phyloP scores from a whole-genome alignment of 2,888 invertebrate genomes.

The Disparrhopalites patrizii region DNA sequence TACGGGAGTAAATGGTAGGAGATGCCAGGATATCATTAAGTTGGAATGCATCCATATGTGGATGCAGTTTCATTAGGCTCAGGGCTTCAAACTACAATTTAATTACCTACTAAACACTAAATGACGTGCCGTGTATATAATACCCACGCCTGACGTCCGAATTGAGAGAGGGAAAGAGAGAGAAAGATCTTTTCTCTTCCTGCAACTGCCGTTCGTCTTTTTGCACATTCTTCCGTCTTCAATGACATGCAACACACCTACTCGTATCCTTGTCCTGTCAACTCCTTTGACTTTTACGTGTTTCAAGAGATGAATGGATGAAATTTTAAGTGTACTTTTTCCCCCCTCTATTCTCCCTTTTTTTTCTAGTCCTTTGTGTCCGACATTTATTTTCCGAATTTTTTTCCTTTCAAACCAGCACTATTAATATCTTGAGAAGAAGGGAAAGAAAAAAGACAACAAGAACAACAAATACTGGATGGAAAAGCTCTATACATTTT shows the following conservation, averaged over 20 bases:
- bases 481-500: too few relatives aligned
- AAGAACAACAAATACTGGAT: too few relatives aligned
- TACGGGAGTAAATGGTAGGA: not conserved
- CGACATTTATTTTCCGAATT: not conserved
- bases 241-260: slow-evolving; percentile 4
- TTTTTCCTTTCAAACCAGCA: not conserved
- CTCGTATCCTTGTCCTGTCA: slow-evolving; percentile 3
- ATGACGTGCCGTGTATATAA: slow-evolving; percentile 7
- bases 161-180: too few relatives aligned
- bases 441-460: too few relatives aligned
- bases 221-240: not conserved
- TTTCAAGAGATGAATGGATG: slow-evolving; percentile 4
- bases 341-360: too few relatives aligned
- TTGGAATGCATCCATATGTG: slow-evolving; percentile 18
- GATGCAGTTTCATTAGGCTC: slow-evolving; percentile 14
- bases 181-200: too few relatives aligned
- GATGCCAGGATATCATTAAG: slow-evolving; percentile 11
- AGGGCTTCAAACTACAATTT: slow-evolving; percentile 6
- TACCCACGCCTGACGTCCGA: slow-evolving; percentile 10
- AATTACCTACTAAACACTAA: slow-evolving; percentile 13
- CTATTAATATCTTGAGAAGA: too few relatives aligned
- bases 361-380: too few relatives aligned
- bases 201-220: not conserved
- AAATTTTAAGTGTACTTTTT: not conserved
- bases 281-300: slow-evolving; percentile 2